Base-by-base conservation (phyloP, 2,888 invertebrate species). In the Psylliodes chrysocephalus region DNA sequence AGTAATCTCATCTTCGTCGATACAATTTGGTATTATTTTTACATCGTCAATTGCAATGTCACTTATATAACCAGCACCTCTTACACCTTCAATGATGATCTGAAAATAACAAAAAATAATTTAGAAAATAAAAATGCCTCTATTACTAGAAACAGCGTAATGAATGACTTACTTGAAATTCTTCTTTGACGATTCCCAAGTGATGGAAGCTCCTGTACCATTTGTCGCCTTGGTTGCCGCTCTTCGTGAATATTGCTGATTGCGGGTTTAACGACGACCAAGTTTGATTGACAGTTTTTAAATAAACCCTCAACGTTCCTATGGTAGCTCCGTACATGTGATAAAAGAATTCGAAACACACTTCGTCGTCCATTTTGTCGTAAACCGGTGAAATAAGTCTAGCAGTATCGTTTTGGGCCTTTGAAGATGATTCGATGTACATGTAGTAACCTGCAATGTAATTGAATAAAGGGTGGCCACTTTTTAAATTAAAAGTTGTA, bases 11-110 rank as follows among this genome's bases (percentile, higher is more conserved):
- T 82, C 0, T 81, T 82, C 73, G 1, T 81, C 79, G 0, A 72
- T 77, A 71, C 91, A 91, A 63, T 88, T 85, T 0, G 83, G 82
- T 22, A 89, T 82, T 25, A 94, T 82, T 5, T 86, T 85, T 0
- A 94, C 88, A 77, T 95, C 94, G 71, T 95, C 94, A 10, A 94
- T 86, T 0, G 94, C 94, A 30, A 91, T 90, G 76, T 94, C 93
- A 56, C 92, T 91, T 5, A 90, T 86, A 68, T 88, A 90, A 17
- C 86, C 86, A 0, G 73, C 71, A 0, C 92, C 92, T 25, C 91
- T 83, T 0, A 90, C 84, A 0, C 91, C 93, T 78, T 93, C 92
- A 44, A 95, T 87, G 2, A 93, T 83, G 19, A 95, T 89, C 91
- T 94, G 82, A 52, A 84, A 78, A 53, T 42, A 35, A 65, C n/a